Conservation (phyloP, 2,888 invertebrate genomes). For the Helobdella robusta region DNA sequence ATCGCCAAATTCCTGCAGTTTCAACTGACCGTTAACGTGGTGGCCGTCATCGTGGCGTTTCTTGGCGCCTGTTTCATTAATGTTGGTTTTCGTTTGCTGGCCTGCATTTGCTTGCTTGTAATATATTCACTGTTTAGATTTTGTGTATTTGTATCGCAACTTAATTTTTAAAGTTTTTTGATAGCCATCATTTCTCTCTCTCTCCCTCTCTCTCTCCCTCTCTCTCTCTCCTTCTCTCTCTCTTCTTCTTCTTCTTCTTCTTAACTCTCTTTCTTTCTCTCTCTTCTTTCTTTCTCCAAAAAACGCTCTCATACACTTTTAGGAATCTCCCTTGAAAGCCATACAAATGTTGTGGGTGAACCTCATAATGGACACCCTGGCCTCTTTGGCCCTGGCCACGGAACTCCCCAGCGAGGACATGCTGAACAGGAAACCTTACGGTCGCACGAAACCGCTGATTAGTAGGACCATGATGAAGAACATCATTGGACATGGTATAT, state of each 20-base stretch:
- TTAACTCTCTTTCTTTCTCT: too few species aligned
- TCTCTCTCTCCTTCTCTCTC: too few species aligned
- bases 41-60: slow-evolving; percentile 96
- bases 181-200: too few species aligned
- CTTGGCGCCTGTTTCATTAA: slow-evolving; percentile 89
- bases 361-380: slow-evolving; percentile 95
- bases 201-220: too few species aligned
- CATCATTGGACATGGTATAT: slow-evolving; percentile 91
- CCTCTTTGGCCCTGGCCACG: slow-evolving; percentile 89
- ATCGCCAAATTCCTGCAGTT: slow-evolving; percentile 99
- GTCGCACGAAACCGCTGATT: slow-evolving; percentile 92
- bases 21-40: slow-evolving; percentile 95
- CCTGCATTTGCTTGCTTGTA: neutral
- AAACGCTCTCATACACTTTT: too few species aligned
- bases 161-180: too few species aligned
- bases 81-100: slow-evolving; percentile 40
- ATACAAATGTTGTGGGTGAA: slow-evolving; percentile 99
- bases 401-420: slow-evolving; percentile 90
- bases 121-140: too few species aligned
- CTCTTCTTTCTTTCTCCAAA: too few species aligned
- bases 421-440: slow-evolving; percentile 86
- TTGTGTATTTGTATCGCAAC: too few species aligned
- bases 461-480: slow-evolving; percentile 98
- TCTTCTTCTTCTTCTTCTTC: too few species aligned
- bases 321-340: slow-evolving; percentile 94